phyloP scores from a whole-genome alignment of 1,140 invertebrate species.

The Bombus fervidus region DNA sequence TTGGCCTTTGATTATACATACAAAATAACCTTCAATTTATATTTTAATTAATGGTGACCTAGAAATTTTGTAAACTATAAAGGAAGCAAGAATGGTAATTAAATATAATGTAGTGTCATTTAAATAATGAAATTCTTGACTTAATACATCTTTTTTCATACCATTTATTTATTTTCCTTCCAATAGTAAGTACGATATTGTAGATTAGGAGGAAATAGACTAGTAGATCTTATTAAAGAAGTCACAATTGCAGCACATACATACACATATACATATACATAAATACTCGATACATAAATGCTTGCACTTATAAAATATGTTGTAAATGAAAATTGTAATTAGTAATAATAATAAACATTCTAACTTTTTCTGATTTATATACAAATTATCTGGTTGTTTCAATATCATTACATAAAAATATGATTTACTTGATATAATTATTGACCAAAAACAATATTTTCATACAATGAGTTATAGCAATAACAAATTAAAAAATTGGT shows the following conservation, averaged over 20 bases:
- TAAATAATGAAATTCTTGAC: neutral
- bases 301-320: neutral
- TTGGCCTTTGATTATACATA: too few species aligned
- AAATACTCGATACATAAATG: neutral
- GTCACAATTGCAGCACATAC: neutral
- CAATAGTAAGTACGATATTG: slow-evolving; percentile 1
- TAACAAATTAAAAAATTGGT: too few species aligned
- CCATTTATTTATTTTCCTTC: neutral
- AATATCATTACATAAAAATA: neutral
- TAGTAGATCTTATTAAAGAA: slow-evolving; percentile 31
- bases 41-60: neutral
- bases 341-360: neutral
- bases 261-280: too few species aligned
- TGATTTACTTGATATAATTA: neutral
- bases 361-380: neutral
- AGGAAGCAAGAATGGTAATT: neutral
- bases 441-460: too few species aligned
- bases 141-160: neutral
- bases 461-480: too few species aligned
- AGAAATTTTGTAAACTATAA: neutral
- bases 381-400: neutral
- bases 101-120: neutral
- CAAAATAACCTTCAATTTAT: neutral
- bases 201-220: slow-evolving; percentile 5
- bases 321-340: neutral